A percentile compares a stretch with the other conserved stretches of the same genome.
phyloP scores from a whole-genome alignment of 2,797 vertebrate genomes.

The Echiichthys vipera region DNA sequence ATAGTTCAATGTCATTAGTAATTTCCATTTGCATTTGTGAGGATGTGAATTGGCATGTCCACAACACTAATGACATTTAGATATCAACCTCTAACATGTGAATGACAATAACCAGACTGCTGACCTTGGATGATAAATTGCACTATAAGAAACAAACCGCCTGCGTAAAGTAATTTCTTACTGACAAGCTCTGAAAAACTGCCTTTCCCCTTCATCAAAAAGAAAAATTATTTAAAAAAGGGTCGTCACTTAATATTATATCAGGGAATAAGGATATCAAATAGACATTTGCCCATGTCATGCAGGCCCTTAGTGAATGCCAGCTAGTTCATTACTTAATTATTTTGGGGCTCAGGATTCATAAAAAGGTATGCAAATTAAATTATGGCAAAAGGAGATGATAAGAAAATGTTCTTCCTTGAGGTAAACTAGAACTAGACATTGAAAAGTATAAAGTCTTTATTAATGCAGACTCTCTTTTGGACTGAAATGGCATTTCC shows the following conservation, averaged over 20 bases:
- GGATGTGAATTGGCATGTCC: slow-evolving; percentile 51
- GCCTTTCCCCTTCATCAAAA: slow-evolving; percentile 60
- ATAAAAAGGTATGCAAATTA: slow-evolving; percentile 82
- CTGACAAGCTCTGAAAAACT: slow-evolving; percentile 51
- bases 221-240: slow-evolving; percentile 65
- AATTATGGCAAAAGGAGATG: slow-evolving; percentile 72
- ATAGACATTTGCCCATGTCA: slow-evolving; percentile 59
- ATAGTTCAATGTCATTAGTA: slow-evolving; percentile 74
- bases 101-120: slow-evolving; percentile 26
- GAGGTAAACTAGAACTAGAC: slow-evolving; percentile 65
- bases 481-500: slow-evolving; percentile 57
- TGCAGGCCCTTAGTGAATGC: slow-evolving; percentile 74
- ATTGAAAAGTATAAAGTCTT: slow-evolving; percentile 68
- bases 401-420: slow-evolving; percentile 76
- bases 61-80: slow-evolving; percentile 17
- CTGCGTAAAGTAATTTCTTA: slow-evolving; percentile 30
- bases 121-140: slow-evolving; percentile 53
- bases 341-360: slow-evolving; percentile 72
- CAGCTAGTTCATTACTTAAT: slow-evolving; percentile 80
- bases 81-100: slow-evolving; percentile 28
- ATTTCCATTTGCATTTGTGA: slow-evolving; percentile 60
- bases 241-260: slow-evolving; percentile 60
- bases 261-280: slow-evolving; percentile 67
- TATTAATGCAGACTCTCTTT: slow-evolving; percentile 62
- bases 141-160: slow-evolving; percentile 16